Percentiles rank a stretch among this genome's conserved stretches.
These are phyloP conservation scores for Tinamus major DNA, from an alignment of 2,797 vertebrate genomes.

Conservation along the genomic window DNA sequence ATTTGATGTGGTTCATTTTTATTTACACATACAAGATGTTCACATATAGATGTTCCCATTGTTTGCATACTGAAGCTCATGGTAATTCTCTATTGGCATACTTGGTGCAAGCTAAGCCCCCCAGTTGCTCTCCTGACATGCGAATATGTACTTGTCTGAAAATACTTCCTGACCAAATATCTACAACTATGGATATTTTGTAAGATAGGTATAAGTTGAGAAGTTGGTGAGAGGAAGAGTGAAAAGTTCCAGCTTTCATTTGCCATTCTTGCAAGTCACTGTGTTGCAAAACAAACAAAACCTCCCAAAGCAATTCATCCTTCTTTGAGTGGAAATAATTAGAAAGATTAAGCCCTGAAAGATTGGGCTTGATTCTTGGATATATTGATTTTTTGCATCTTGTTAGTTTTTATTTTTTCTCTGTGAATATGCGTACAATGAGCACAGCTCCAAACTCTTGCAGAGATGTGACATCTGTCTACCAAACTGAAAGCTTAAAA, in stretches of 20 bases:
- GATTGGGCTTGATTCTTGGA: rapidly evolving
- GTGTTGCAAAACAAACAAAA: background rate
- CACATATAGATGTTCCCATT: background rate
- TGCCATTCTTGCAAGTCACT: background rate
- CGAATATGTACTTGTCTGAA: background rate
- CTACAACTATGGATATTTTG: background rate
- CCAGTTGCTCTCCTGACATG: background rate
- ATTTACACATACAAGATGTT: background rate
- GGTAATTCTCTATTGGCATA: background rate
- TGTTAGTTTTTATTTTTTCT: conserved; percentile 9
- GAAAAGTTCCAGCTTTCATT: background rate
- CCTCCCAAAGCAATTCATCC: background rate
- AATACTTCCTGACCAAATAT: background rate
- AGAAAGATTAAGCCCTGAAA: background rate
- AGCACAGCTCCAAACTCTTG: rapidly evolving
- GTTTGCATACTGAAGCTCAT: background rate
- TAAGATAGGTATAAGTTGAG: background rate
- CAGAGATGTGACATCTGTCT: background rate
- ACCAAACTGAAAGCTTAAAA: background rate
- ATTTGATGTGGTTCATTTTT: background rate
- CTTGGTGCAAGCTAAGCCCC: background rate
- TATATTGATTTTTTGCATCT: background rate
- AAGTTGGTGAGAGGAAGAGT: background rate
- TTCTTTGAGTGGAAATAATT: background rate
- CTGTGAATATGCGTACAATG: background rate